Evolutionary conservation across 2,888 invertebrate species (phyloP).

Genomic region (Poecilobothrus nobilitatus): DNA sequence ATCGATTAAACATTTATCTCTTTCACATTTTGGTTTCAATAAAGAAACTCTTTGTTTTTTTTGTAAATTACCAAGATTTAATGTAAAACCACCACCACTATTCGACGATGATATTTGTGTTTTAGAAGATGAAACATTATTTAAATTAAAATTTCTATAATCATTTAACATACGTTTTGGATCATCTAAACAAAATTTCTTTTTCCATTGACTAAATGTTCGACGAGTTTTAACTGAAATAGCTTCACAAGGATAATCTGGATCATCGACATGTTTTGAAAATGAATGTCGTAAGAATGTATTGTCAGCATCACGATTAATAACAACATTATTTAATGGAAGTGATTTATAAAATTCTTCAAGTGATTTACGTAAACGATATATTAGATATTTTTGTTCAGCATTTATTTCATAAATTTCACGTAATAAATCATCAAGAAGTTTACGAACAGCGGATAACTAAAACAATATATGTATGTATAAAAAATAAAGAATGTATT

Average conservation of each 20-base stretch:
- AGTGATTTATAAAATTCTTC: slow-evolving; percentile 29
- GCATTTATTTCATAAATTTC: slow-evolving; percentile 40
- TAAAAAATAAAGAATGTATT: too few species aligned
- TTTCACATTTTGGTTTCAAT: slow-evolving; percentile 25
- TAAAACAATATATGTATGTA: too few species aligned
- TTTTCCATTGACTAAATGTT: slow-evolving; percentile 34
- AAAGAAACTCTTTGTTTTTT: slow-evolving; percentile 23
- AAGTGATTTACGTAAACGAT: slow-evolving; percentile 32
- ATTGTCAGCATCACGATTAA: slow-evolving; percentile 28
- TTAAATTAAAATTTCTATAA: neutral
- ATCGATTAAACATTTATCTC: slow-evolving; percentile 18
- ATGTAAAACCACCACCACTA: neutral
- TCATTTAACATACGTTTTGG: slow-evolving; percentile 2
- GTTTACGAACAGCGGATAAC: slow-evolving; percentile 24
- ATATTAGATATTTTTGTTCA: slow-evolving; percentile 34
- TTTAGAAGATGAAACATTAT: neutral
- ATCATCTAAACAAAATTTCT: slow-evolving; percentile 24
- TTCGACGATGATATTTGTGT: neutral
- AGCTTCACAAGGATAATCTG: slow-evolving; percentile 29
- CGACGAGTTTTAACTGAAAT: slow-evolving; percentile 30
- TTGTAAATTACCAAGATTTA: neutral
- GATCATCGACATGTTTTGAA: slow-evolving; percentile 30
- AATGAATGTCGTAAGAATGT: slow-evolving; percentile 32
- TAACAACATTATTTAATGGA: slow-evolving; percentile 27
- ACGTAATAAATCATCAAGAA: slow-evolving; percentile 36